These are phyloP conservation scores for Bradypus variegatus DNA, from an alignment of 2,797 vertebrate genomes.

Conservation along the genomic window DNA sequence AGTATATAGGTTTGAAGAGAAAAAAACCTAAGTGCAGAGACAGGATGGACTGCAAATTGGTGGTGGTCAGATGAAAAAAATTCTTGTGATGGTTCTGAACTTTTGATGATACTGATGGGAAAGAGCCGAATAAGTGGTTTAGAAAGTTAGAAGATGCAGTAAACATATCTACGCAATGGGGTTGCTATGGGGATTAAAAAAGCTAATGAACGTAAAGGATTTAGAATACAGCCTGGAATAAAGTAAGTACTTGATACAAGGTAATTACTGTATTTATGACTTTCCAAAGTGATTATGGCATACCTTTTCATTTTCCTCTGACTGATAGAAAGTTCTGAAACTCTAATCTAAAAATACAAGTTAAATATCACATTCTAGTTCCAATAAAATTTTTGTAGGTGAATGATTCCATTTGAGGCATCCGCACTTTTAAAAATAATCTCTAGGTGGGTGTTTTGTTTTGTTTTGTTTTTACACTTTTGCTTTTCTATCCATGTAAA, in stretches of 20 bases:
- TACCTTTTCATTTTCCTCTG: neutral
- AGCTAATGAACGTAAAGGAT: neutral
- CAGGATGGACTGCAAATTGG: neutral
- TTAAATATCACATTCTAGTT: neutral
- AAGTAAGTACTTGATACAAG: fast-evolving
- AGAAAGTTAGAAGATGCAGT: neutral
- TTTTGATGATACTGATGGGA: neutral
- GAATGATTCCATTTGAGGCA: neutral
- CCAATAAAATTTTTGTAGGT: too few relatives aligned
- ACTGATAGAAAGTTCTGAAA: neutral
- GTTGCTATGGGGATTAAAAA: neutral
- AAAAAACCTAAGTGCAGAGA: too few relatives aligned
- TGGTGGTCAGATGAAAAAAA: neutral
- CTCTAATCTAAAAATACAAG: neutral
- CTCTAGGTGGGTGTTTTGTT: neutral
- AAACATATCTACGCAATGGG: neutral
- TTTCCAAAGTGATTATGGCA: neutral
- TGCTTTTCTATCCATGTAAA: neutral
- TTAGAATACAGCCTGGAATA: neutral
- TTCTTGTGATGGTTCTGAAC: neutral
- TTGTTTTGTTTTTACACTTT: neutral
- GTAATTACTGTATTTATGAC: too few relatives aligned
- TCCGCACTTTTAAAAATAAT: too few relatives aligned
- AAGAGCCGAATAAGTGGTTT: neutral
- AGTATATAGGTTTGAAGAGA: neutral